Evolutionary conservation across 2,113 vertebrate genomes (phyloP), one percentile per base, ranked within the genome.

Genomic region (Chionis minor): DNA sequence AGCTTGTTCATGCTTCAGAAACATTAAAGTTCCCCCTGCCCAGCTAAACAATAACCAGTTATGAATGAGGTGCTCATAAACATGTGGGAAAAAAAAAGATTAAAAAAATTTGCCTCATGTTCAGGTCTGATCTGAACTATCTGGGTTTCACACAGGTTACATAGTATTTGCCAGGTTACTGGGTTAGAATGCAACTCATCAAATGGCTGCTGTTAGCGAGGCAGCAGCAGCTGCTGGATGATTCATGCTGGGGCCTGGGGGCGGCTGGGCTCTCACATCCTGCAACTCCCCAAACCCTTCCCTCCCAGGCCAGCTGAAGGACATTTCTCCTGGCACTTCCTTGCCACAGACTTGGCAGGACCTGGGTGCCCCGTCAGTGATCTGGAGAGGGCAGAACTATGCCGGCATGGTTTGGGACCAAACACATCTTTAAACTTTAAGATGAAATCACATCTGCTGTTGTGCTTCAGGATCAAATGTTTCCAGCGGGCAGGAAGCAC

Each of bases 291-390:
- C 63, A 59, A 71, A 49, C 28, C 17, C 8, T 45, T 82, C 24
- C 32, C 21, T 83, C 18, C 13, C 47, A 81, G 2, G 72, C 3
- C 47, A 91, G 38, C 12, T 0, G 0, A 61, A 79, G 66, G 56
- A 65, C 2, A 0, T 47, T 89, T 67, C 32, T 81, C 23, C 49
- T 80, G 40, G 32, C n/a, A 54, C 7, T 47, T 93, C 11, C 32
- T 84, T 67, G 33, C 14, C n/a, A 24, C 23, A 52, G 12, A 45
- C 9, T 38, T 66, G 38, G 14, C 44, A 56, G 70, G 27, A 82
- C 4, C 3, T 62, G 26, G 2, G 13, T 79, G 40, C 44, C 44
- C 33, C 15, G 16, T 15, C 5, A 38, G 16, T 12, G 52, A 14
- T 40, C 66, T 49, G 52, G 23, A 85, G 35, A 67, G 6, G n/a